These are phyloP conservation scores for Acleris laterana DNA, from an alignment of 2,888 invertebrate genomes.

Conservation along the genomic window DNA sequence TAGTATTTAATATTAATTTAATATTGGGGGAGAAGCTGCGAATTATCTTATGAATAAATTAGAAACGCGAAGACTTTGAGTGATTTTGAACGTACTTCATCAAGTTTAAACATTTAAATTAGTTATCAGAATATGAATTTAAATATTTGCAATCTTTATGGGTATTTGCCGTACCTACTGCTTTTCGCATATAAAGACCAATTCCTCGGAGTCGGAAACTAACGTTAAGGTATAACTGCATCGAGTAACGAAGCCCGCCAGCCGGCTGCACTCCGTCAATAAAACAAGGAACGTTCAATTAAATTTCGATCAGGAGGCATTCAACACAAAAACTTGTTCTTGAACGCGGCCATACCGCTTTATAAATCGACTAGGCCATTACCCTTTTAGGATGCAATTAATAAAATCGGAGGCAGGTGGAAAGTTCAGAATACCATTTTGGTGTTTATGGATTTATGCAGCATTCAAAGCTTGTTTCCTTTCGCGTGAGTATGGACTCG, in stretches of 20 bases:
- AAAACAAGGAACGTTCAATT: conserved; percentile 46
- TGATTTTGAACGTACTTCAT: conserved; percentile 12
- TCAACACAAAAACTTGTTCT: conserved; percentile 53
- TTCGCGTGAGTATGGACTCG: conserved; percentile 40
- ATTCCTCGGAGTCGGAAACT: not conserved
- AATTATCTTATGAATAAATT: conserved; percentile 36
- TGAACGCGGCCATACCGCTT: conserved; percentile 37
- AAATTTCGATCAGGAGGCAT: conserved; percentile 51
- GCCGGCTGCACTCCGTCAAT: conserved; percentile 18
- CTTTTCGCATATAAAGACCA: not conserved
- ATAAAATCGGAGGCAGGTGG: conserved; percentile 65
- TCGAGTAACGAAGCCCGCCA: conserved; percentile 4
- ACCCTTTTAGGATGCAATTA: conserved; percentile 58
- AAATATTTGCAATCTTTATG: not conserved
- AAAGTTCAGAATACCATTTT: conserved; percentile 58
- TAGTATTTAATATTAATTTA: conserved; percentile 52
- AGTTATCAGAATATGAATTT: not conserved
- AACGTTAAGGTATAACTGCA: conserved; percentile 4
- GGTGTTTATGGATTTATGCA: conserved; percentile 54
- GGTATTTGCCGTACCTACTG: not conserved
- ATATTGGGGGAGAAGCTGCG: conserved; percentile 24
- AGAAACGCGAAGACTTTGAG: conserved; percentile 17
- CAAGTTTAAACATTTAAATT: not conserved
- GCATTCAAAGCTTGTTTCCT: conserved; percentile 57
- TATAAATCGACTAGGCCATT: conserved; percentile 55